Evolutionary conservation across 2,113 vertebrate species (phyloP), one percentile per base, ranked within the genome.

Genomic region (Petroica traversi): DNA sequence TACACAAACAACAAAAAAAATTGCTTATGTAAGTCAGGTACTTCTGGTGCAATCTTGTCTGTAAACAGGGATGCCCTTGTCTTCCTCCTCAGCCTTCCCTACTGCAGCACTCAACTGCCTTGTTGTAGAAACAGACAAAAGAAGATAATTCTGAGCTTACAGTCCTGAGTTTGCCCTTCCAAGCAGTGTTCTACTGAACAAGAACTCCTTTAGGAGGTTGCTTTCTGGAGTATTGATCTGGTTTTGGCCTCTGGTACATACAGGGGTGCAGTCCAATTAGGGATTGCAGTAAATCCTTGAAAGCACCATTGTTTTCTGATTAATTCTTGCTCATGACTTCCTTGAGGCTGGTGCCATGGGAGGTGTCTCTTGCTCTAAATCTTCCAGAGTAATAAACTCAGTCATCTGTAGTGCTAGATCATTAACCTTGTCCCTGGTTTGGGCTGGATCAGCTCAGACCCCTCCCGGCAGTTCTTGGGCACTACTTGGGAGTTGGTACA

Each of bases 31-130:
- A 81, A 95, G 40, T 72, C 66, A 75, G 48, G 28, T 28, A 72
- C 62, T 85, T 93, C 10, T 52, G 48, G 48, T 89, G 58, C 62
- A 82, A 18, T 57, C 57, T 88, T 78, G n/a, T 84, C 62, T 89
- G 87, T 82, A 93, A 75, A 88, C 48, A 95, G 52, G 62, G 48
- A 82, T 89, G 88, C 14, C 78, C 78, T 94, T 94, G 88, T 64
- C 92, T 67, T 77, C 69, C 57, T 94, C 51, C 19, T 75, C 28
- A 61, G 46, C 73, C 52, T 81, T 59, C n/a, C 31, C 43, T 9
- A 18, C 40, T 61, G 46, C 62, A 75, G 45, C 49, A 49, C 41
- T 85, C 62, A 45, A 33, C 55, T 34, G 36, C 25, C 41, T 87
- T 64, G 26, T 48, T 82, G 19, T 38, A 69, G 77, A 26, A 89